Evolutionary conservation across 2,888 invertebrate species (phyloP).

Genomic region (Augiades crinisus): DNA sequence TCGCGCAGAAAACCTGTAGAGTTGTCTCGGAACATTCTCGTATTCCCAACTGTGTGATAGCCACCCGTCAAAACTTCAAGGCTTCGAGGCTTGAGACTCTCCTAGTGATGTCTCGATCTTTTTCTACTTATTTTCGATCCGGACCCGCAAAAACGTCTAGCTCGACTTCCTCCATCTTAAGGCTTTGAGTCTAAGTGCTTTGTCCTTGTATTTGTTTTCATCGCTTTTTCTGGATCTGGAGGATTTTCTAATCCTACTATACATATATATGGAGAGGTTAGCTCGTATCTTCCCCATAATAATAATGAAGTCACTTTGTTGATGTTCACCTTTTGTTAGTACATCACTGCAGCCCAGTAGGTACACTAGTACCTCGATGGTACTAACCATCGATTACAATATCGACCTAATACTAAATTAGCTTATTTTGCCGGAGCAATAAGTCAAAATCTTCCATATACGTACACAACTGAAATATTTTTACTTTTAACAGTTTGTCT

Average conservation of each 20-base stretch:
- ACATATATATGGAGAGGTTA: slow-evolving; percentile 11
- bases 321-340: no score
- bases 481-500: no score
- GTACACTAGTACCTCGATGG: no score
- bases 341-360: no score
- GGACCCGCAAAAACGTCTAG: slow-evolving; percentile 72
- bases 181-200: slow-evolving; percentile 48
- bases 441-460: no score
- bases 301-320: no score
- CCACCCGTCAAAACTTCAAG: slow-evolving; percentile 51
- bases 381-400: no score
- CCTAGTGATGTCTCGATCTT: slow-evolving; percentile 78
- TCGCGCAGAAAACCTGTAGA: background rate
- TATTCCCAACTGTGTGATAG: slow-evolving; percentile 48
- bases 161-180: slow-evolving; percentile 63
- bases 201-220: slow-evolving; percentile 40
- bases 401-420: no score
- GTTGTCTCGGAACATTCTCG: no score
- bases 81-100: slow-evolving; percentile 70
- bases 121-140: slow-evolving; percentile 77
- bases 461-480: no score
- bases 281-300: no score
- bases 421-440: no score
- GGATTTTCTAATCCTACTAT: slow-evolving; percentile 24
- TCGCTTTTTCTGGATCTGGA: slow-evolving; percentile 18